Base-by-base conservation (phyloP, 1,140 invertebrate species). In the Cydia amplana region DNA sequence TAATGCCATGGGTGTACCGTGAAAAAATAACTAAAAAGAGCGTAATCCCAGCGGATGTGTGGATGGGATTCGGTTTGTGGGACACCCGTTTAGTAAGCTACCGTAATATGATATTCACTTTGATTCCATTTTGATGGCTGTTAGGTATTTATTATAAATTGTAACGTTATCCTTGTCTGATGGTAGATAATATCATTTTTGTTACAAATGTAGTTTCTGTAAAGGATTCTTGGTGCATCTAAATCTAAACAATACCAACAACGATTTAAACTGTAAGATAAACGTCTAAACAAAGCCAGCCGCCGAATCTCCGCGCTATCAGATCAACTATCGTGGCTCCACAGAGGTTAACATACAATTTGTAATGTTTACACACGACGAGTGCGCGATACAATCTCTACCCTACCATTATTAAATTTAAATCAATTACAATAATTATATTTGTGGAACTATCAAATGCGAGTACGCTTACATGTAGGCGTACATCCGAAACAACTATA, bases 351-450 rank as follows among this genome's bases (percentile, higher is more conserved):
- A 74, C 43, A 80, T 78, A 79, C 80, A 83, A 87, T 85, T 85
- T 70, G 87, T 79, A 82, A 75, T 91, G 85, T 91, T 88, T 90
- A 90, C 84, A 86, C 79, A 80, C 74, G 70, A 76, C 73, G 65
- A 60, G 75, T 76, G 20, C 14, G 43, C 78, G 83, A 86, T 86
- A 82, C 75, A 65, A 85, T 83, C 82, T 49, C 43, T 77, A 78
- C 80, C 81, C 84, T 84, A 85, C 85, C 75, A 86, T 91, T 89
- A 89, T 87, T 86, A 88, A 83, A 88, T 89, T 91, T 88, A 89
- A 92, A 90, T 91, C 88, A 90, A 92, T 92, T 90, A 89, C 84
- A 83, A 79, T 88, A 83, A 92, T 91, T 88, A 90, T 85, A 83
- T 87, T 85, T 85, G 83, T 82, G 73, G 75, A 80, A 76, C 74